phyloP scores from a whole-genome alignment of 2,797 vertebrate species.

The Dermochelys coriacea region DNA sequence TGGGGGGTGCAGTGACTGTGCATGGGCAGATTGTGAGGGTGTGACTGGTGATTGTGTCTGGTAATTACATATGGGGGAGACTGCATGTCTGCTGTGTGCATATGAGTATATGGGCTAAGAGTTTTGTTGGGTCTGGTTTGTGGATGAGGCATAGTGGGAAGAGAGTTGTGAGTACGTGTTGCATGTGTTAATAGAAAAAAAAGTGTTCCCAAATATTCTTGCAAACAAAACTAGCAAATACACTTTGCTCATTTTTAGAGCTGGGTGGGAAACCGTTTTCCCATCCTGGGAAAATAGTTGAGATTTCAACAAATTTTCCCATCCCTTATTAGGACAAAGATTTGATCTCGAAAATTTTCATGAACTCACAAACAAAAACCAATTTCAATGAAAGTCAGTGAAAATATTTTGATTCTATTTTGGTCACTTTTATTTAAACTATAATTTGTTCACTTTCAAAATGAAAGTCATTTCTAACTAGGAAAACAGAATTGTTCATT shows the following conservation, averaged over 20 bases:
- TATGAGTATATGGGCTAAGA: accelerated
- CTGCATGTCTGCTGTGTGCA: accelerated
- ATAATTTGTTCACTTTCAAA: not conserved
- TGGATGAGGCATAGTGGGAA: too few relatives aligned
- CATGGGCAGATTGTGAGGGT: not conserved
- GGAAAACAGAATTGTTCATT: not conserved
- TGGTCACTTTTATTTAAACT: not conserved
- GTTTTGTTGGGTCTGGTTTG: too few relatives aligned
- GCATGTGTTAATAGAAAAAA: not conserved
- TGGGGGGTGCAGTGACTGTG: accelerated
- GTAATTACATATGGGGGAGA: accelerated
- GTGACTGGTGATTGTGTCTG: not conserved
- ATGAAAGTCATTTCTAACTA: not conserved
- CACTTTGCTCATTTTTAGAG: not conserved
- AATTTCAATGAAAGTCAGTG: not conserved
- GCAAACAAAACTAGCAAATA: not conserved
- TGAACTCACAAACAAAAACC: not conserved
- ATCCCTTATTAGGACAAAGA: not conserved
- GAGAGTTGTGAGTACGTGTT: too few relatives aligned
- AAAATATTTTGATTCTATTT: not conserved
- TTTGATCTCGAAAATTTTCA: not conserved
- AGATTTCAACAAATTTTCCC: not conserved
- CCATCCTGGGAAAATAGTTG: not conserved
- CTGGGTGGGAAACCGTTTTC: not conserved
- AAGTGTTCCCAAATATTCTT: not conserved